Percentiles rank a stretch among this genome's conserved stretches.
phyloP scores from a whole-genome alignment of 2,888 invertebrate species.

The Drosophila flavopinicola region DNA sequence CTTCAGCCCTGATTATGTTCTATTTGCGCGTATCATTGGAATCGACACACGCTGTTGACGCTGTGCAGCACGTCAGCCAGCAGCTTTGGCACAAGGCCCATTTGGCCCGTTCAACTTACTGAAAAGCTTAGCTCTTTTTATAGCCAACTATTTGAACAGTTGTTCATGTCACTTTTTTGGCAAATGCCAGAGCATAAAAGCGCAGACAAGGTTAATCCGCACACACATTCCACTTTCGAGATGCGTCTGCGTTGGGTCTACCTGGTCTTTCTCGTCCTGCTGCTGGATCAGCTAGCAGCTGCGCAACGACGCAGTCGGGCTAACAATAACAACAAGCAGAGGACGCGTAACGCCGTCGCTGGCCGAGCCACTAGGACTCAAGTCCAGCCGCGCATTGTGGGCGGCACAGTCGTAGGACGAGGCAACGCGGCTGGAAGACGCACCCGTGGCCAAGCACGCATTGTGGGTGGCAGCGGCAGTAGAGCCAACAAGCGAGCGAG shows the following conservation, averaged over 20 bases:
- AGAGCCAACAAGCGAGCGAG: neutral
- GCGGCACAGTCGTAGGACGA: neutral
- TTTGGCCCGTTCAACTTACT: slow-evolving; percentile 15
- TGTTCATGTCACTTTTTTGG: slow-evolving; percentile 30
- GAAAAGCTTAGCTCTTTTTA: slow-evolving; percentile 15
- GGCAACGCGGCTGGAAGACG: neutral
- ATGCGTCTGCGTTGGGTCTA: slow-evolving; percentile 60
- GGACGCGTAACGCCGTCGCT: neutral
- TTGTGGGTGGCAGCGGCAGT: slow-evolving; percentile 1
- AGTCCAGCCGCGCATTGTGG: neutral
- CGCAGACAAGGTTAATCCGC: slow-evolving; percentile 16
- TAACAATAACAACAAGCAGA: too few relatives aligned
- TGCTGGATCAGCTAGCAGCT: slow-evolving; percentile 32
- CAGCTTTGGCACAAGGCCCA: slow-evolving; percentile 32
- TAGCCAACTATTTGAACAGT: slow-evolving; percentile 59
- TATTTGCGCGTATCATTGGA: neutral
- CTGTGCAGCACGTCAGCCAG: slow-evolving; percentile 30
- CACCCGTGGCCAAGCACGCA: slow-evolving; percentile 7
- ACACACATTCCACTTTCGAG: slow-evolving; percentile 32
- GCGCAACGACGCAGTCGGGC: slow-evolving; percentile 5
- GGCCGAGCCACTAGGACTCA: neutral
- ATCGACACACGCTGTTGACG: neutral
- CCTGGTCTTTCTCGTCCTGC: slow-evolving; percentile 37
- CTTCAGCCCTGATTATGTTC: slow-evolving; percentile 1
- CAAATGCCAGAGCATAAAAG: slow-evolving; percentile 53